A percentile compares a stretch with the other conserved stretches of the same genome.
These are phyloP conservation scores for Anguilla megastoma DNA, from an alignment of 2,797 vertebrate genomes.

Conservation along the genomic window DNA sequence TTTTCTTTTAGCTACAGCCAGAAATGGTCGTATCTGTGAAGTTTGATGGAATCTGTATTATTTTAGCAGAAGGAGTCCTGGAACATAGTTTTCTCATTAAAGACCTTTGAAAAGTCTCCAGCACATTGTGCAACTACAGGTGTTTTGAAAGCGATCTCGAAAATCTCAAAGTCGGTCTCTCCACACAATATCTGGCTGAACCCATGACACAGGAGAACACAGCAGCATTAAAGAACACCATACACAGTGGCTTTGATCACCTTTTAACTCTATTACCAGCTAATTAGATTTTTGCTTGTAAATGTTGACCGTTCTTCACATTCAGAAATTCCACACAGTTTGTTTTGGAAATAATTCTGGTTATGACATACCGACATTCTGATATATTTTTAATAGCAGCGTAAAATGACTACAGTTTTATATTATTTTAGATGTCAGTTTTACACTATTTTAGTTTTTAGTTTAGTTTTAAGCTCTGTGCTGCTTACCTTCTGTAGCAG, in stretches of 20 bases:
- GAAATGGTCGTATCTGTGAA: not conserved
- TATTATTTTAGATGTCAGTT: not conserved
- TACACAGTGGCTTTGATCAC: not conserved
- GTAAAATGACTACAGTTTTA: not conserved
- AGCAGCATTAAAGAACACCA: not conserved
- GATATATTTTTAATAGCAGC: not conserved
- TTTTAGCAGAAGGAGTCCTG: not conserved
- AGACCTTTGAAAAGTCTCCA: not conserved
- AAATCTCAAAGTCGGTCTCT: not conserved
- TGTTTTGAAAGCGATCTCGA: not conserved
- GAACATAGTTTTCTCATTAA: not conserved
- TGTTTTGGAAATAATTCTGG: not conserved
- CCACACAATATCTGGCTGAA: not conserved
- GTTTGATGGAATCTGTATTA: slow-evolving; percentile 2
- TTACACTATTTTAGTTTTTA: not conserved
- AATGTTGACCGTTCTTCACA: not conserved
- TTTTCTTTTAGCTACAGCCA: not conserved
- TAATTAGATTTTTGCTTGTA: not conserved
- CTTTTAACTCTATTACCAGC: not conserved
- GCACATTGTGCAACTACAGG: not conserved
- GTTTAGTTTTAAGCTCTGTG: not conserved
- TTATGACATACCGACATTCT: not conserved
- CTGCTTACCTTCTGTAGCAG: not conserved
- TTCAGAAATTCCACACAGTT: not conserved
- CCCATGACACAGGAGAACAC: not conserved